These are phyloP conservation scores for Brachyhypopomus occidentalis DNA, from an alignment of 2,113 vertebrate genomes.

Conservation along the genomic window DNA sequence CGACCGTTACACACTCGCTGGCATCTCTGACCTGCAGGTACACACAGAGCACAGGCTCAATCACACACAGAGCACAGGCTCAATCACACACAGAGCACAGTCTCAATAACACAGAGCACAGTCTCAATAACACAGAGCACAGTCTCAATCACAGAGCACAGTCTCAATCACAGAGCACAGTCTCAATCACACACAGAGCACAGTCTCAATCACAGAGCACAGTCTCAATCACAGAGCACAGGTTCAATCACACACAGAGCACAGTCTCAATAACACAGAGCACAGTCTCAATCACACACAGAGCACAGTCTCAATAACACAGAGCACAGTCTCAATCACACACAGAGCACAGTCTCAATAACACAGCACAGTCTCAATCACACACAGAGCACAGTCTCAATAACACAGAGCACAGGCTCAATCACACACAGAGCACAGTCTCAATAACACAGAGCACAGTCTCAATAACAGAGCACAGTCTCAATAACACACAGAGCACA, in stretches of 20 bases:
- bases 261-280: not conserved
- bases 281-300: no score
- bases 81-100: not conserved
- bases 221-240: not conserved
- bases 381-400: no score
- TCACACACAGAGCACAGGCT: not conserved
- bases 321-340: no score
- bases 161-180: not conserved
- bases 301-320: no score
- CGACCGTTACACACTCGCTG: conserved; percentile 92
- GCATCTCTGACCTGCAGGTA: conserved; percentile 86
- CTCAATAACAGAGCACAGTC: no score
- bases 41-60: not conserved
- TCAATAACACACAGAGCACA: no score
- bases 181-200: not conserved
- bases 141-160: not conserved
- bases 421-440: no score
- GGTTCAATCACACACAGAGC: not conserved
- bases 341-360: no score
- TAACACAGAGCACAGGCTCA: no score
- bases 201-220: not conserved
- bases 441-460: no score
- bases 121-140: not conserved
- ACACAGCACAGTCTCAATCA: no score
- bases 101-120: not conserved